Evolutionary conservation across 2,888 invertebrate genomes (phyloP), one percentile per base, ranked within the genome.

Genomic region (Sarcophaga rosellei): DNA sequence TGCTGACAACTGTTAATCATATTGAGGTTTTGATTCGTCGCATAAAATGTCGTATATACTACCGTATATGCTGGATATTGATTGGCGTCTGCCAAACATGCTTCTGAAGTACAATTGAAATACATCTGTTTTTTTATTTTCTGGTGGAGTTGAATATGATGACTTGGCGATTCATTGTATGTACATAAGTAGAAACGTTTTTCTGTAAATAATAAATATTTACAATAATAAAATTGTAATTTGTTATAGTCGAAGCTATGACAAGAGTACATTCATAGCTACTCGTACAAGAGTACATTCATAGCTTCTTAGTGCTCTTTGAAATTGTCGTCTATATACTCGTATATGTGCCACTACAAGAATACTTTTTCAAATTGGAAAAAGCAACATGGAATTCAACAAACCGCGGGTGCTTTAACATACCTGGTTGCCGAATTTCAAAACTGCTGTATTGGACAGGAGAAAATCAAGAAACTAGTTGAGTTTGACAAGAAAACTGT

Each of bases 51-150:
- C 20, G 3, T n/a, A 10, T 25, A 35, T 61, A 44, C 44, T 44
- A 11, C 11, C 11, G 11, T 45, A 69, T 72, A 75, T 66, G 65
- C 53, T 66, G 66, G 61, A 57, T 66, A 80, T 47, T 80, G 70
- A 72, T 84, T 84, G 84, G 75, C 80, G 76, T 73, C 76, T 72
- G 84, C 61, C 72, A 59, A 80, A 80, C 79, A 65, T 80, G 84
- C 84, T 80, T 66, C 84, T 84, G 80, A 76, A 80, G 84, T 47
- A 72, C 66, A 62, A 45, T 57, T 74, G 69, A 76, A 44, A 59
- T 15, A 59, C 75, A 76, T 65, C 65, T 76, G 75, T 53, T 63
- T 65, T 25, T 35, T 35, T 35, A 35, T 35, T 35, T 35, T 47
- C 1, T 47, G 47, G 12, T 47, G 47, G 61, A 61, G 25, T 17